Conservation (phyloP, 2,888 invertebrate species). For the Sminthurides aquaticus region DNA sequence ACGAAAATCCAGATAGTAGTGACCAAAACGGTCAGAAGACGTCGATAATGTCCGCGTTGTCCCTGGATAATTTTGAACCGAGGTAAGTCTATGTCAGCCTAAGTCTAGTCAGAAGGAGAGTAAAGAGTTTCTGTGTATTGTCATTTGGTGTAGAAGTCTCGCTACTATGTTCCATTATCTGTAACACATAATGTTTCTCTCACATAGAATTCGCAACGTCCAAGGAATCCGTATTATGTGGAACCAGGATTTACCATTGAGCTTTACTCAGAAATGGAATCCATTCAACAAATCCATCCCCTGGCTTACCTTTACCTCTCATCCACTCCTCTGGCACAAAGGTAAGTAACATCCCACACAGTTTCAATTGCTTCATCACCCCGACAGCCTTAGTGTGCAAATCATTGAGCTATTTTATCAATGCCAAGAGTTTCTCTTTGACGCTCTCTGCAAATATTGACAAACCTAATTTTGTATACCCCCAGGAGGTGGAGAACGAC, state of each 20-base stretch:
- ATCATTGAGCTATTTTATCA: too few species aligned
- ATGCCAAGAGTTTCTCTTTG: too few species aligned
- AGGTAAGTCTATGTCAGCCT: constrained; percentile 56
- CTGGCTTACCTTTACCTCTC: constrained; percentile 68
- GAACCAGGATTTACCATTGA: constrained; percentile 64
- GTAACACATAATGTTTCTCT: too few species aligned
- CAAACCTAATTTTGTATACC: too few species aligned
- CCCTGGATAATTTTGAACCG: constrained; percentile 57
- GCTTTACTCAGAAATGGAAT: constrained; percentile 70
- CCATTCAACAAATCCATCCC: constrained; percentile 73
- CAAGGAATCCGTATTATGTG: constrained; percentile 69
- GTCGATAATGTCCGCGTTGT: constrained; percentile 48
- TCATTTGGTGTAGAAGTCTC: too few species aligned
- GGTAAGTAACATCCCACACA: too few species aligned
- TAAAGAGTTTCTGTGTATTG: background rate
- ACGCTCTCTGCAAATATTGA: too few species aligned
- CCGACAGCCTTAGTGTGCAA: too few species aligned
- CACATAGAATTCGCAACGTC: constrained; percentile 63
- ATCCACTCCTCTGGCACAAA: constrained; percentile 69
- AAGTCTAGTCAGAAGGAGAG: constrained; percentile 4
- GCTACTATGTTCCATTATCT: too few species aligned
- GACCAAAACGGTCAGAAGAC: constrained; percentile 43
- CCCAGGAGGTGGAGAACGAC: constrained; percentile 24
- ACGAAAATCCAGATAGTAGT: constrained; percentile 8
- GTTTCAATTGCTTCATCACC: too few species aligned